Evolutionary conservation across 2,113 vertebrate genomes (phyloP).

Genomic region (Aptenodytes patagonicus): DNA sequence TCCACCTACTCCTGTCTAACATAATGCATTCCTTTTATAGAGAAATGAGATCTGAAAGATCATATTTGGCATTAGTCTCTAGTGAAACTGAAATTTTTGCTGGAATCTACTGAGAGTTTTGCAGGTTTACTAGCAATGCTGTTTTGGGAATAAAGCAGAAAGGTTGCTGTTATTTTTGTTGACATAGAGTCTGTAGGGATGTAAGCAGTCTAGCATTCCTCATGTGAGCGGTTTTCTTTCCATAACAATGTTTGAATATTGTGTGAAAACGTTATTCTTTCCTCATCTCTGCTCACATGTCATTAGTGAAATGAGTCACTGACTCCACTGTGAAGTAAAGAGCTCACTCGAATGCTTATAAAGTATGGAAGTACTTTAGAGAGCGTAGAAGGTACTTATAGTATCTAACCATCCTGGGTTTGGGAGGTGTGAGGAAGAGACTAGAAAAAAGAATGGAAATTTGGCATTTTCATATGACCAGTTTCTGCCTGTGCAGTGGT

Average conservation of each 20-base stretch:
- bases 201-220: background rate
- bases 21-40: conserved; percentile 3
- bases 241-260: background rate
- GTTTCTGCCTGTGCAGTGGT: background rate
- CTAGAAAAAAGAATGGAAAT: background rate
- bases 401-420: background rate
- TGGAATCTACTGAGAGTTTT: background rate
- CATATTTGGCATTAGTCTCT: background rate
- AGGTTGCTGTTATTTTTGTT: conserved; percentile 21
- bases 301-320: background rate
- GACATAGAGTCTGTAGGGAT: background rate
- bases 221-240: background rate
- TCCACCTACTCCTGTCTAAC: conserved; percentile 9
- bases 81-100: background rate
- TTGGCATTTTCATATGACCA: background rate
- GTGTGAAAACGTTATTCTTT: background rate
- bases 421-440: background rate
- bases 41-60: background rate
- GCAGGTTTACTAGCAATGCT: background rate
- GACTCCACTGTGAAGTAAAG: background rate
- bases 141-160: background rate
- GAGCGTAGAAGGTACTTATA: background rate
- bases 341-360: background rate
- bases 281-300: background rate
- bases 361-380: background rate